phyloP scores from a whole-genome alignment of 2,888 invertebrate species.

The Machimus rusticus region DNA sequence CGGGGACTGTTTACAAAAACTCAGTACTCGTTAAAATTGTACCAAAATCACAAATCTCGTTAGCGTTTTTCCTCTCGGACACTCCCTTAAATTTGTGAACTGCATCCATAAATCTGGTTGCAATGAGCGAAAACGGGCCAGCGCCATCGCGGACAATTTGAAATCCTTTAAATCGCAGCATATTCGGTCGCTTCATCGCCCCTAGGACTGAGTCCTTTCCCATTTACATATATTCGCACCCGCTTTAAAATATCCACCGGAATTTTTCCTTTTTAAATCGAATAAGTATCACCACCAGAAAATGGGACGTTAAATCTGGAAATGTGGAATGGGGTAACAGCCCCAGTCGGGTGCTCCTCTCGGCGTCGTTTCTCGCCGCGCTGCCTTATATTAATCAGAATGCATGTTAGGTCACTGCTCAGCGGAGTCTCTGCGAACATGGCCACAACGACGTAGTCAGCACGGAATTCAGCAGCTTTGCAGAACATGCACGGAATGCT shows the following conservation, averaged over 20 bases:
- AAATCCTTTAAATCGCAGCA: not conserved
- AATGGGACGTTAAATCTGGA: conserved; percentile 19
- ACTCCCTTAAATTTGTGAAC: not conserved
- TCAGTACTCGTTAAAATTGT: not conserved
- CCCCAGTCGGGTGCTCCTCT: not conserved
- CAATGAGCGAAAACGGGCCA: not conserved
- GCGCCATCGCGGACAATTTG: not conserved
- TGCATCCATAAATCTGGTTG: not conserved
- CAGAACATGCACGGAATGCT: not conserved
- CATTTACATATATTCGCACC: conserved; percentile 32
- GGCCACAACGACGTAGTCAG: not conserved
- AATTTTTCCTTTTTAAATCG: not conserved
- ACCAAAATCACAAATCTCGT: not conserved
- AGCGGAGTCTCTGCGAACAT: not conserved
- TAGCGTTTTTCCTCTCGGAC: not conserved
- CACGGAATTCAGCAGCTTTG: not conserved
- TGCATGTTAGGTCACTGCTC: conserved; percentile 30
- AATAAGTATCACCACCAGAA: not conserved
- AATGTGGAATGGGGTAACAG: conserved; percentile 8
- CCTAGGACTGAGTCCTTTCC: not conserved
- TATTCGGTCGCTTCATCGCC: not conserved
- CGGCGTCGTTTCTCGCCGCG: not conserved
- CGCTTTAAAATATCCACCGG: conserved; percentile 1
- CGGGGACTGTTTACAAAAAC: not conserved
- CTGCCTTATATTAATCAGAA: conserved; percentile 37